Conservation (phyloP, 2,113 vertebrate species). For the Ophthalmolycus amberensis region DNA sequence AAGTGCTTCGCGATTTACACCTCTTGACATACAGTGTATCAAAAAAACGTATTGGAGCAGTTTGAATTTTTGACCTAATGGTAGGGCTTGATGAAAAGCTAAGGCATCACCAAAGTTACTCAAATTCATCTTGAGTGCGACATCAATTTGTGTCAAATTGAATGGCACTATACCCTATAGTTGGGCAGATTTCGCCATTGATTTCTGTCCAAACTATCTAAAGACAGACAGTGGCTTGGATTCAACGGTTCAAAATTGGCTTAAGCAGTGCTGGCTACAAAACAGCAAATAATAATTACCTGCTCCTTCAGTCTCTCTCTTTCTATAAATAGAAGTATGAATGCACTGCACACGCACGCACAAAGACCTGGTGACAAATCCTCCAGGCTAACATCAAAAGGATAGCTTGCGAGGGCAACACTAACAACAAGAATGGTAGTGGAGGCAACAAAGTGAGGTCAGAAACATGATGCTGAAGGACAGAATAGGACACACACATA, state of each 20-base stretch:
- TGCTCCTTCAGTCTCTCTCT: background rate
- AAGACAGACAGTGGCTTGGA: background rate
- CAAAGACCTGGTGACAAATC: slow-evolving; percentile 7
- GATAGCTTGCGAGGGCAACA: background rate
- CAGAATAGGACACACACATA: background rate
- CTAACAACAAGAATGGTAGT: background rate
- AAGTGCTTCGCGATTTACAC: background rate
- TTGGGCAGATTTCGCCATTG: background rate
- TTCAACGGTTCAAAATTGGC: slow-evolving; percentile 1
- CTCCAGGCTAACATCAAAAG: slow-evolving; percentile 13
- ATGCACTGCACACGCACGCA: background rate
- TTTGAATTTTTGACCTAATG: background rate
- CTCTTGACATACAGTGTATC: background rate
- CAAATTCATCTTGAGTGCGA: background rate
- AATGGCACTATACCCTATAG: background rate
- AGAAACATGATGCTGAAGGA: background rate
- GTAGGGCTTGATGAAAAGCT: background rate
- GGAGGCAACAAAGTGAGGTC: background rate
- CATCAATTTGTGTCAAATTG: background rate
- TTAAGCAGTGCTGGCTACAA: background rate
- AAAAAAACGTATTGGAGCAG: background rate
- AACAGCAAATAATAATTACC: background rate
- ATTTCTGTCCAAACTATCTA: background rate
- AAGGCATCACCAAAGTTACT: background rate
- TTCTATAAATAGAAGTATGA: slow-evolving; percentile 15